These are phyloP conservation scores for Podargus strigoides DNA, from an alignment of 2,797 vertebrate species.

Conservation along the genomic window DNA sequence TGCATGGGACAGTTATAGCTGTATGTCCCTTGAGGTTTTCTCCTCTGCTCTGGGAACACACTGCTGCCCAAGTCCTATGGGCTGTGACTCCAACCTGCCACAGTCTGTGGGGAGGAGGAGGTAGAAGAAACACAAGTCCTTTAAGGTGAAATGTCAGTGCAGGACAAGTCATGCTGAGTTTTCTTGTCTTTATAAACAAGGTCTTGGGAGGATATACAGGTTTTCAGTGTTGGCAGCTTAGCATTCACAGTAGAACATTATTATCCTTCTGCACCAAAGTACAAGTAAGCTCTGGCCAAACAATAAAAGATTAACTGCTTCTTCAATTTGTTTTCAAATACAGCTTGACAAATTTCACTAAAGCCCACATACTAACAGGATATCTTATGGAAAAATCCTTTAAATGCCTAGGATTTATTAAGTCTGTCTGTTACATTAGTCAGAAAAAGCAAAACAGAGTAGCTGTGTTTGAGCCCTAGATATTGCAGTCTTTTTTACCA, in stretches of 20 bases:
- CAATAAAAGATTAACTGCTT: constrained; percentile 5
- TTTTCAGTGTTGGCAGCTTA: neutral
- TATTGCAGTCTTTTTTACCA: neutral
- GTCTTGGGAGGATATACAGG: neutral
- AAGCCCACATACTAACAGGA: constrained; percentile 1
- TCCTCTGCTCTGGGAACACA: neutral
- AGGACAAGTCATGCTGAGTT: neutral
- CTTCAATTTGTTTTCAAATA: constrained; percentile 16
- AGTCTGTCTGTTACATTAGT: constrained; percentile 29
- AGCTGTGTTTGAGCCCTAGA: neutral
- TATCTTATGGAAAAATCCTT: constrained; percentile 21
- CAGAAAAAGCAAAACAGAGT: constrained; percentile 32
- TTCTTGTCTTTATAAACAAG: neutral
- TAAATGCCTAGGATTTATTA: constrained; percentile 60
- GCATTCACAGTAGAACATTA: neutral
- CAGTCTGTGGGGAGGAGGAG: neutral
- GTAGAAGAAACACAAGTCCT: neutral
- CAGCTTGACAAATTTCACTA: constrained; percentile 26
- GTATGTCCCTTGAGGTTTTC: neutral
- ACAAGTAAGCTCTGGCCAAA: neutral
- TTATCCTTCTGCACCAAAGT: neutral
- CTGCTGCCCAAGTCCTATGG: neutral
- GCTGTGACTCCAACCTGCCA: neutral
- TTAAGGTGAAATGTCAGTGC: neutral
- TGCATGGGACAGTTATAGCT: neutral